Evolutionary conservation across 2,113 vertebrate species (phyloP).

Genomic region (Caranx melampygus): DNA sequence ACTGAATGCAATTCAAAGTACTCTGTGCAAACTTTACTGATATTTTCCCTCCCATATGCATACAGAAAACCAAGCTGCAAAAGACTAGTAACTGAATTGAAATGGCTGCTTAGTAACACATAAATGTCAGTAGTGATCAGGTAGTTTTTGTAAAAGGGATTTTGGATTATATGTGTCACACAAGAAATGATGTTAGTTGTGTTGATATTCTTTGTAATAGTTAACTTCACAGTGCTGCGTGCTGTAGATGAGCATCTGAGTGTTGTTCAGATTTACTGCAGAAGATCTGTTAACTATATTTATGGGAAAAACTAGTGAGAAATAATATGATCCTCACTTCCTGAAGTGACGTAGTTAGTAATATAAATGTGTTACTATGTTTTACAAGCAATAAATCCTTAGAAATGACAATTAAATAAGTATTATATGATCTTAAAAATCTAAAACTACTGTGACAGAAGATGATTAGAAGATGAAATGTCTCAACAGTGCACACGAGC

Average conservation of each 20-base stretch:
- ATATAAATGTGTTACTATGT: too few relatives aligned
- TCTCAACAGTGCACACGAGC: too few relatives aligned
- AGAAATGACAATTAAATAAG: too few relatives aligned
- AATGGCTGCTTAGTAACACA: not conserved
- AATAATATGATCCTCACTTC: not conserved
- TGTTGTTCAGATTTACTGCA: not conserved
- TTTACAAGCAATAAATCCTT: too few relatives aligned
- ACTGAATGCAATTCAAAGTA: constrained; percentile 27
- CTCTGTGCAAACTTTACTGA: constrained; percentile 1
- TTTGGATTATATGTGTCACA: not conserved
- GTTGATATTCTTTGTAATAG: not conserved
- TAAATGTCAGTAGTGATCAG: not conserved
- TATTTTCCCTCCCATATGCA: not conserved
- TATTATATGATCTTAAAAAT: too few relatives aligned
- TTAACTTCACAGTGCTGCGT: not conserved
- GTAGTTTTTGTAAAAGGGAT: not conserved
- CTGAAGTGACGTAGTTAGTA: not conserved
- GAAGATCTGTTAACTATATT: not conserved
- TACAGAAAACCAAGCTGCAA: not conserved
- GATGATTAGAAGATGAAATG: too few relatives aligned
- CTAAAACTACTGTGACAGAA: too few relatives aligned
- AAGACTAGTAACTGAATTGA: not conserved
- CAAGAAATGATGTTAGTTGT: not conserved
- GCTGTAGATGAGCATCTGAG: not conserved
- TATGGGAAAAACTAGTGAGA: not conserved